Evolutionary conservation across 30 jellyfish, hydroid and myxozoan species (phyloP), one percentile per base, ranked within the genome.

Genomic region (Cassiopea xamachana): DNA sequence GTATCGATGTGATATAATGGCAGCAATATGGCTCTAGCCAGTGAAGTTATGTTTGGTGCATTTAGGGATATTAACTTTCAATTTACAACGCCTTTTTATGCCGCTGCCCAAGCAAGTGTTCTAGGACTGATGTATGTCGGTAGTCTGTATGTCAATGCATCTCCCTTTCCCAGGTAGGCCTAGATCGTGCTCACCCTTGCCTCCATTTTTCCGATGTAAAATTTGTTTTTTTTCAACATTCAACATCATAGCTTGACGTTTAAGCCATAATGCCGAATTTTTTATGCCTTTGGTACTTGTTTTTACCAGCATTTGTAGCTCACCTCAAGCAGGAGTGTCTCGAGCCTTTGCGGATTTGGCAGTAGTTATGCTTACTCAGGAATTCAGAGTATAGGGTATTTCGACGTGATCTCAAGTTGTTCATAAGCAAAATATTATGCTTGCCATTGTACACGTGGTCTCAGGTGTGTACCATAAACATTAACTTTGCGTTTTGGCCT

Each of bases 41-140:
- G 1, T 3, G 87, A 18, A 8, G 7, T 1, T 2, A 6, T 44
- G 69, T 51, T 75, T 48, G 89, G 80, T 47, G 27, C 71, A 15
- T 55, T 71, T 13, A 64, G 60, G 64, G 77, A 84, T 12, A 69
- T 70, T 43, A 83, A 71, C 18, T 89, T 89, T 45, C 75, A 58
- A 47, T 46, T 49, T 9, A 73, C 69, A 49, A 67, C 87, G 50
- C 79, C 84, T 47, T 13, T 39, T 43, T 18, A 48, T 59, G 96
- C 98, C 10, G 68, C 77, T 62, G 45, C 75, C 10, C 76, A 77
- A 43, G 74, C 92, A 68, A 51, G 78, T 51, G 46, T 60, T 46
- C 87, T 93, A n/a, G 96, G 97, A 43, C 9, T 88, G 69, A 73
- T 85, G 17, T 93, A 93, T 80, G 98, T 93, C 73, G 98, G 98